Evolutionary conservation across 2,113 vertebrate genomes (phyloP).

Genomic region (Ailurus styani): DNA sequence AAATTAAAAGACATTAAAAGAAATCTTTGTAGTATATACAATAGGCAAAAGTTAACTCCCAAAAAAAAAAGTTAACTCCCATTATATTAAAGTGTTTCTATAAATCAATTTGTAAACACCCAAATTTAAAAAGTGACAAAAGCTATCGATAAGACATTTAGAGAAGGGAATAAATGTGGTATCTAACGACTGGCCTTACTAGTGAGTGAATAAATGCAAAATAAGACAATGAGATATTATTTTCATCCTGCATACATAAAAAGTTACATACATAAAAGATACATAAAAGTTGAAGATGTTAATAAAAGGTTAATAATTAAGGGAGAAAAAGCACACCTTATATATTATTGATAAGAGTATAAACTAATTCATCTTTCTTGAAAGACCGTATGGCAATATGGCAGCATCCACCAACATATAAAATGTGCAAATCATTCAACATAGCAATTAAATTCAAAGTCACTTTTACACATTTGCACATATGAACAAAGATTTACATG

Average conservation of each 20-base stretch:
- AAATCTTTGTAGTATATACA: not conserved
- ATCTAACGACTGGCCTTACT: not conserved
- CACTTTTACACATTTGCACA: not conserved
- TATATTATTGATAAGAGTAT: not conserved
- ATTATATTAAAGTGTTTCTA: not conserved
- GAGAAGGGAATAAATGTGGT: not conserved
- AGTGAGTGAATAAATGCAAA: not conserved
- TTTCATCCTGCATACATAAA: conserved; percentile 1
- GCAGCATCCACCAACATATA: not conserved
- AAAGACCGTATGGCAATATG: not conserved
- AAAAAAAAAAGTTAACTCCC: not conserved
- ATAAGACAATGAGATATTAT: not conserved
- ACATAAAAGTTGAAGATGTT: not conserved
- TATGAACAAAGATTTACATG: not conserved
- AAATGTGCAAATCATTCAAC: not conserved
- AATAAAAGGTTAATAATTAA: not conserved
- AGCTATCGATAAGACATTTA: not conserved
- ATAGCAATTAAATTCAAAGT: not conserved
- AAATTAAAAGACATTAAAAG: not conserved
- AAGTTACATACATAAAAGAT: too few species aligned
- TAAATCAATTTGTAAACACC: not conserved
- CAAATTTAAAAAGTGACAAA: not conserved
- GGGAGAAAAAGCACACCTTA: not conserved
- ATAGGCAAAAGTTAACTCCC: not conserved
- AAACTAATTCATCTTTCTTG: not conserved